Conservation (phyloP, 2,888 invertebrate species). For the Stenodera caucasica region DNA sequence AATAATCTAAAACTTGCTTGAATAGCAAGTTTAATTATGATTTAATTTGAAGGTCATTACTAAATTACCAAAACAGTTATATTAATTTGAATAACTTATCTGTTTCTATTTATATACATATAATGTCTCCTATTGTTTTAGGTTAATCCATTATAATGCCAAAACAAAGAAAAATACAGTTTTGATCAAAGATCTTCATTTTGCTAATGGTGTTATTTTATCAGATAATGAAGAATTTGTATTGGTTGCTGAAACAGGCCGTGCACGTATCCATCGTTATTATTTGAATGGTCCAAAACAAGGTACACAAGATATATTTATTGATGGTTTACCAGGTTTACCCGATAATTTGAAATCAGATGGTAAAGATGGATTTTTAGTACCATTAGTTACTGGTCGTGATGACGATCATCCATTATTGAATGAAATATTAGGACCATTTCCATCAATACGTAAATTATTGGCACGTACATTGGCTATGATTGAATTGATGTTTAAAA, state of each 20-base stretch:
- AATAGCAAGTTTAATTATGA: slow-evolving; percentile 12
- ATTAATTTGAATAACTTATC: not conserved
- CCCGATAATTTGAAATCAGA: slow-evolving; percentile 66
- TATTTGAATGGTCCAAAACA: slow-evolving; percentile 78
- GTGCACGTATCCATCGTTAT: slow-evolving; percentile 72
- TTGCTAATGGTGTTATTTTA: slow-evolving; percentile 86
- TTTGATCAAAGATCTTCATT: slow-evolving; percentile 74
- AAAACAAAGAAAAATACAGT: slow-evolving; percentile 75
- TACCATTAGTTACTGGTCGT: slow-evolving; percentile 60
- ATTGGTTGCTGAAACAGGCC: slow-evolving; percentile 73
- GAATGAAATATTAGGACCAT: slow-evolving; percentile 60
- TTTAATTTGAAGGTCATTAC: slow-evolving; percentile 14
- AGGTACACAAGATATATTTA: slow-evolving; percentile 78
- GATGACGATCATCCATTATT: slow-evolving; percentile 64
- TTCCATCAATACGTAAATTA: slow-evolving; percentile 68
- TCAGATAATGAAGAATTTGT: slow-evolving; percentile 81
- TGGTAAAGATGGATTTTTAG: slow-evolving; percentile 68
- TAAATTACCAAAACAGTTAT: slow-evolving; percentile 1
- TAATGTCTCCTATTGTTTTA: too few species aligned
- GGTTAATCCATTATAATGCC: slow-evolving; percentile 80
- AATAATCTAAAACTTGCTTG: too few species aligned
- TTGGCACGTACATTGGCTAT: slow-evolving; percentile 63
- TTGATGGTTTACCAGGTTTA: slow-evolving; percentile 76
- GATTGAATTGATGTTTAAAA: slow-evolving; percentile 66
- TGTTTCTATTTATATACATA: not conserved